Base-by-base conservation (phyloP, 2,113 vertebrate genomes). In the Xenopus laevis region DNA sequence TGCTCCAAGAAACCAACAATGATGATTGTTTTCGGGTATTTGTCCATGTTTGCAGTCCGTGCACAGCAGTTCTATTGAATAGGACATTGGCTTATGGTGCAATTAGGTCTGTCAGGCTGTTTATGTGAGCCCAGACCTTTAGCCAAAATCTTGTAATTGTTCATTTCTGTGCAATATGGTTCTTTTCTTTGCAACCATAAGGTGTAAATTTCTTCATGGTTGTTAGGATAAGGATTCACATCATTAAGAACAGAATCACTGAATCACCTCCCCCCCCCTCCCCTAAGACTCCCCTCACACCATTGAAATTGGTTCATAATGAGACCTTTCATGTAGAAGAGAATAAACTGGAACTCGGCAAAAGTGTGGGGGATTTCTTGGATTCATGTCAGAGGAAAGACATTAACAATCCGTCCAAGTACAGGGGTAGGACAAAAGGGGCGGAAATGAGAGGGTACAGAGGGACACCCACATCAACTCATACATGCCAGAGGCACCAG, bases 341-440 rank as follows among this genome's bases (percentile, higher is more conserved):
- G 27, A 69, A 75, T 69, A 30, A 69, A 76, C 58, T 63, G 73
- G 57, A 55, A 69, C 59, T 53, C 30, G 63, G 68, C 73, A 76
- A 52, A 76, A 10, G 23, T 76, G 57, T 52, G 65, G 52, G 30
- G 73, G 57, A 59, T 76, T 76, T 63, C 59, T 76, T 52, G 59
- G 65, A 61, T 69, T 69, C 52, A n/a, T 76, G 65, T 64, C 66
- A 74, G 66, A 44, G 66, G 58, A 30, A 68, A 55, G 59, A 61
- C 73, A 76, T 76, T 76, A 76, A 76, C n/a, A 76, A 69, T 69
- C 73, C 18, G 58, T 76, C 65, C 73, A 76, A 76, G 73, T 76
- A 69, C 73, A 69, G 45, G 27, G 47, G 23, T n/a, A 64, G 30
- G 47, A 76, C 66, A 76, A 76, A 75, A 45, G 55, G 47, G 59